Base-by-base conservation (phyloP, 2,113 vertebrate species). In the Narcine bancroftii region DNA sequence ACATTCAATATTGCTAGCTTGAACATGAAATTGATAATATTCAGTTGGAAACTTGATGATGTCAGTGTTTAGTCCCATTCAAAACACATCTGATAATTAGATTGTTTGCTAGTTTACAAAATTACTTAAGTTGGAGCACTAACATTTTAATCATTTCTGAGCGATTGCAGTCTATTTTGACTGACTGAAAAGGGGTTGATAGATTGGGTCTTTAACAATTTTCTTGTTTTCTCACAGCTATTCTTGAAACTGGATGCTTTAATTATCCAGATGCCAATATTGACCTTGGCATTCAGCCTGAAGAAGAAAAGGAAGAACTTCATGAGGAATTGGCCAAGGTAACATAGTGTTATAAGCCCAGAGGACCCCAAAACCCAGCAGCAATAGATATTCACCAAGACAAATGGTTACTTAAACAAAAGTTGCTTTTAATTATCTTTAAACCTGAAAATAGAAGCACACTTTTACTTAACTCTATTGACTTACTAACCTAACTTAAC, bases 261-360 rank as follows among this genome's bases (percentile, higher is more conserved):
- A 47, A 39, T 91, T 63, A 91, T 29, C 7, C n/a, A 45, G 95
- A 94, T 93, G 95, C 97, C 83, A 96, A 98, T 42, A 95, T 97
- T 93, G 97, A 98, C 94, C 96, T 98, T 93, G 95, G 87, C 94
- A 94, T 94, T 92, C 94, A 99, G 94, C 98, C 97, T 2, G 97
- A 99, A 92, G 98, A 98, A 94, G 98, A 99, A 94, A 96, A 96
- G 94, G 97, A 99, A 93, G 98, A 99, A 93, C 95, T 99, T 87
- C 97, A 96, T 92, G 95, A 93, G 92, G 98, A 99, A 92, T 94
- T 99, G 92, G 93, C 93, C 79, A 98, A 98, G 97, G 98, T 99
- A 96, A n/a, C n/a, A n/a, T n/a, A n/a, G n/a, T n/a, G n/a, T n/a
- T n/a, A n/a, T n/a, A n/a, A n/a, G n/a, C n/a, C n/a, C n/a, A n/a